Evolutionary conservation across 2,113 vertebrate genomes (phyloP).

Genomic region (Megalops atlanticus): DNA sequence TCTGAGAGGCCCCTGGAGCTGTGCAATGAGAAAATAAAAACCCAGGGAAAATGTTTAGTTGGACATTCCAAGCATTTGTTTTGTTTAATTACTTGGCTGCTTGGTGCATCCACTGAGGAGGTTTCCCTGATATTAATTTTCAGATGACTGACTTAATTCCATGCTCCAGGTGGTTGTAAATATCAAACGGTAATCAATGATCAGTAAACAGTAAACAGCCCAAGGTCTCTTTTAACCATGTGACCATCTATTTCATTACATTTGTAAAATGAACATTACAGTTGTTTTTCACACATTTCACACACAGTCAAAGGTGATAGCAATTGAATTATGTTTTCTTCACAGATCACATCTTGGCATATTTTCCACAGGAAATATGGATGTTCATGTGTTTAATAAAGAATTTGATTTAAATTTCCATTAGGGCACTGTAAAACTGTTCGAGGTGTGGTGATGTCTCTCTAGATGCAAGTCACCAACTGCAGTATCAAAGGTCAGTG

Average conservation of each 20-base stretch:
- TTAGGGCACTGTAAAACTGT: no score
- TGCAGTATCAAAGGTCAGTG: not conserved
- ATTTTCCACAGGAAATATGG: no score
- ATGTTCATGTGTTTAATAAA: not conserved
- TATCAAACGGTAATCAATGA: not conserved
- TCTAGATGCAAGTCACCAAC: not conserved
- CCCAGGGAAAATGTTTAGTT: not conserved
- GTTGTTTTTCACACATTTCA: no score
- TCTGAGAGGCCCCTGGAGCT: no score
- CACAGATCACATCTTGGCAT: no score
- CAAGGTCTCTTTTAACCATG: not conserved
- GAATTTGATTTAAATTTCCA: no score
- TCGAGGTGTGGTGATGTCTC: not conserved
- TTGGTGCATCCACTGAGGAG: not conserved
- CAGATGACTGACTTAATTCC: not conserved
- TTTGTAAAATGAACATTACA: no score
- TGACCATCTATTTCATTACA: no score
- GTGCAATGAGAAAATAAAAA: not conserved
- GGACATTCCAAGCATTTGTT: not conserved
- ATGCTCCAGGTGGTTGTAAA: not conserved
- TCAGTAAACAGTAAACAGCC: no score
- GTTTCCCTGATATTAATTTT: not conserved
- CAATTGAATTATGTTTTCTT: not conserved
- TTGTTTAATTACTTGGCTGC: not conserved
- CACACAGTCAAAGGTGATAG: not conserved